Base-by-base conservation (phyloP, 2,113 vertebrate genomes). In the Xyliphius kryptos region DNA sequence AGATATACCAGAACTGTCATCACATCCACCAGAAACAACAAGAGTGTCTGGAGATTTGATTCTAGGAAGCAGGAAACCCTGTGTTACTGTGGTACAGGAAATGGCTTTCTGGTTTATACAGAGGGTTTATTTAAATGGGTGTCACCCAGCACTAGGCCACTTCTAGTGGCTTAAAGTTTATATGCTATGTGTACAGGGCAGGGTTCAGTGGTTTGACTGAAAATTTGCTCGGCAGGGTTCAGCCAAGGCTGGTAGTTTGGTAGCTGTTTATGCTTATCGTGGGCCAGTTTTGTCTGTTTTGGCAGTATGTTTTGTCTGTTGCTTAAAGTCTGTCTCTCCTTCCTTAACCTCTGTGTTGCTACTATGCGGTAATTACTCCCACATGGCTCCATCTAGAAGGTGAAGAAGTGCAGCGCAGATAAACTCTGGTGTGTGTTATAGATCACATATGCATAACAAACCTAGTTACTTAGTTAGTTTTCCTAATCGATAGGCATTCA, bases 51-150 rank as follows among this genome's bases (percentile, higher is more conserved):
- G 50, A 68, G 71, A 71, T 79, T 74, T 54, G 54, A 46, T 63
- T 79, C 41, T 36, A 71, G 71, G 26, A 74, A 79, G 48, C n/a
- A 78, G 83, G 81, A 85, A 86, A 69, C 66, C 12, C 46, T 66
- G 75, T 49, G 38, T 57, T 49, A 66, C 83, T 81, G 85, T 68
- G 82, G 80, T 79, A 60, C 80, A 82, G 80, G 85, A 80, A 81
- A 85, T 85, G 85, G 83, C 72, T 84, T 84, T 63, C 77, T 77
- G 72, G 83, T 77, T 88, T 89, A 83, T 74, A 55, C 65, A 59
- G 80, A 80, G 41, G 73, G 67, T 71, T 82, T 76, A 86, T 79
- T 88, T 87, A 82, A 83, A 81, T 74, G 86, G 81, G 81, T 82
- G 85, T 82, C 81, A 67, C 82, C 80, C 68, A 77, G 49, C 44